These are phyloP conservation scores for Oophaga sylvatica DNA, from an alignment of 2,797 vertebrate species.

Conservation along the genomic window DNA sequence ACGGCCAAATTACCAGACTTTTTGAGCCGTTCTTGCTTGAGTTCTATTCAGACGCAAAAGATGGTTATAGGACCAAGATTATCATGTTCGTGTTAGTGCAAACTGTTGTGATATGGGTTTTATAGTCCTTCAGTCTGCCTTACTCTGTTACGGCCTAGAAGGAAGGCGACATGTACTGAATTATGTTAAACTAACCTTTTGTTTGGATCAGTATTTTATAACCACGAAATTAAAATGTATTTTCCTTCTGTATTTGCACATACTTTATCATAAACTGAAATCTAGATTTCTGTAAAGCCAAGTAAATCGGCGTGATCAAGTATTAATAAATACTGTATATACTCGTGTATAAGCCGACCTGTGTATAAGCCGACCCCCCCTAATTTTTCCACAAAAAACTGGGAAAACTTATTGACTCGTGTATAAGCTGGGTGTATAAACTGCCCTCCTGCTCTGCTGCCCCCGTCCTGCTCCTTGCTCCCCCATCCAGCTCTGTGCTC, in stretches of 20 bases:
- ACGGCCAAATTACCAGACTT: background rate
- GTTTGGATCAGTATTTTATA: slow-evolving; percentile 8
- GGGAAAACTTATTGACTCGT: no score
- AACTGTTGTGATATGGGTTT: background rate
- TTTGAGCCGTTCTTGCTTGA: background rate
- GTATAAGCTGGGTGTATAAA: no score
- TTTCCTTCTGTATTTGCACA: slow-evolving; percentile 11
- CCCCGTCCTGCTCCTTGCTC: no score
- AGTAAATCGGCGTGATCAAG: background rate
- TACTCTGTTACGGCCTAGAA: background rate
- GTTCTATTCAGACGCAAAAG: background rate
- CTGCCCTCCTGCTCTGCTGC: no score
- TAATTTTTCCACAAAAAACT: no score
- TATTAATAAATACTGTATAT: background rate
- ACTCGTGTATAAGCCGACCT: no score
- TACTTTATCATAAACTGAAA: background rate
- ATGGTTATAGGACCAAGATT: background rate
- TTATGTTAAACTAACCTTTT: background rate
- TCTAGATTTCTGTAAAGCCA: background rate
- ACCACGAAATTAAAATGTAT: background rate
- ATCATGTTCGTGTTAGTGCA: background rate
- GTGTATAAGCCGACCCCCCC: no score
- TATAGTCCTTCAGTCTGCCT: slow-evolving; percentile 19
- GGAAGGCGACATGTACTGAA: background rate
- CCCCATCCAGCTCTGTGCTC: no score